phyloP scores from a whole-genome alignment of 2,113 vertebrate species.

The Electrona antarctica region DNA sequence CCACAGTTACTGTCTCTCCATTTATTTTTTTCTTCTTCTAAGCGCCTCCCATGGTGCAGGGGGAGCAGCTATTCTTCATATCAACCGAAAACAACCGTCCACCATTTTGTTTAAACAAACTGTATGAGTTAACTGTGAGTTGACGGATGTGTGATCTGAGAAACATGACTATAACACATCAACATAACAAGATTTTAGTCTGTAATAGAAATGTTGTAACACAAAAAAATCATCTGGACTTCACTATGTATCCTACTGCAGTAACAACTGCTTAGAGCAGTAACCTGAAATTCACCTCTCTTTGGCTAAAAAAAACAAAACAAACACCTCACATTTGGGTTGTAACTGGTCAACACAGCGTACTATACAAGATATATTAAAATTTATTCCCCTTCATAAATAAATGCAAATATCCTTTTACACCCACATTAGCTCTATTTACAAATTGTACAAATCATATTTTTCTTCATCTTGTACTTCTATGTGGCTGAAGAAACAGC shows the following conservation, averaged over 20 bases:
- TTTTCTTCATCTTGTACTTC: constrained; percentile 8
- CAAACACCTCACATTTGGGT: constrained; percentile 54
- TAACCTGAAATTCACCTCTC: constrained; percentile 67
- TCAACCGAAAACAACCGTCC: constrained; percentile 35
- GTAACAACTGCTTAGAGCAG: constrained; percentile 76
- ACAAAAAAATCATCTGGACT: constrained; percentile 34
- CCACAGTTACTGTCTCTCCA: constrained; percentile 68
- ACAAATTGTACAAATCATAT: constrained; percentile 72
- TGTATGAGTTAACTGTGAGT: constrained; percentile 4
- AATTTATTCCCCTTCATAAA: constrained; percentile 83
- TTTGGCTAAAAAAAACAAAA: constrained; percentile 18
- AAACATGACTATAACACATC: constrained; percentile 18
- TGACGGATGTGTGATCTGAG: constrained; percentile 23
- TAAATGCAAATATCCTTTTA: constrained; percentile 77
- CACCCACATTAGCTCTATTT: constrained; percentile 69
- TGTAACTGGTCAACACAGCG: constrained; percentile 74
- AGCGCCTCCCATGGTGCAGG: constrained; percentile 11
- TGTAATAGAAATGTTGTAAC: constrained; percentile 66
- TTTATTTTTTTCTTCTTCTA: background rate
- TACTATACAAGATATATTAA: constrained; percentile 83
- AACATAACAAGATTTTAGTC: constrained; percentile 25
- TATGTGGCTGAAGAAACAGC: constrained; percentile 10
- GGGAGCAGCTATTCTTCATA: constrained; percentile 46
- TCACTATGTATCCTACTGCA: constrained; percentile 58
- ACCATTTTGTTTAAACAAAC: constrained; percentile 32